Percentiles rank a stretch among this genome's conserved stretches.
Evolutionary conservation across 2,888 invertebrate genomes (phyloP).

Genomic region (Ligdia adustata): DNA sequence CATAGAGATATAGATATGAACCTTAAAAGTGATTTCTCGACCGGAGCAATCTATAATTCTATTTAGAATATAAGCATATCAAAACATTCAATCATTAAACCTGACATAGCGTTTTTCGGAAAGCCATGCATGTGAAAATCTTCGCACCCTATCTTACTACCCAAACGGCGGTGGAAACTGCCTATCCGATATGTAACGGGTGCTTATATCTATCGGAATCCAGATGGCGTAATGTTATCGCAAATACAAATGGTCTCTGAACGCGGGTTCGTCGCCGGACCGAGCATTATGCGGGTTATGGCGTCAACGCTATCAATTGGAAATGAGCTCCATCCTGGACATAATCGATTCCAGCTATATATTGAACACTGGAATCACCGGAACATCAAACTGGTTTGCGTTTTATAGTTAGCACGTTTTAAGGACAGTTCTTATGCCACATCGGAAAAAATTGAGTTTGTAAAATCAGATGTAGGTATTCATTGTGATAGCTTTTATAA

Average conservation of each 20-base stretch:
- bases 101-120: no score
- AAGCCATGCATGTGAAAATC: background rate
- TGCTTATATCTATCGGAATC: slow-evolving; percentile 29
- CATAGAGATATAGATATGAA: no score
- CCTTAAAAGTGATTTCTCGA: no score
- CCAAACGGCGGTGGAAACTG: slow-evolving; percentile 12
- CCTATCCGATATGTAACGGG: slow-evolving; percentile 13
- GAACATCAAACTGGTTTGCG: no score
- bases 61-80: no score
- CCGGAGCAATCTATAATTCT: no score
- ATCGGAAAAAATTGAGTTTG: no score
- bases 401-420: no score
- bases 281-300: slow-evolving; percentile 17
- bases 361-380: slow-evolving; percentile 3
- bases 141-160: slow-evolving; percentile 9
- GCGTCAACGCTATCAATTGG: slow-evolving; percentile 40
- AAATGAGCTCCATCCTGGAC: slow-evolving; percentile 42
- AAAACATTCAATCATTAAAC: no score
- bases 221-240: slow-evolving; percentile 32
- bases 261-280: slow-evolving; percentile 23
- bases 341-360: slow-evolving; percentile 37
- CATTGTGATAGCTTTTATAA: no score
- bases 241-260: slow-evolving; percentile 24
- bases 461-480: no score
- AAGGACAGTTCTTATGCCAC: no score